phyloP scores from a whole-genome alignment of 2,113 vertebrate genomes.

The Trichechus manatus region DNA sequence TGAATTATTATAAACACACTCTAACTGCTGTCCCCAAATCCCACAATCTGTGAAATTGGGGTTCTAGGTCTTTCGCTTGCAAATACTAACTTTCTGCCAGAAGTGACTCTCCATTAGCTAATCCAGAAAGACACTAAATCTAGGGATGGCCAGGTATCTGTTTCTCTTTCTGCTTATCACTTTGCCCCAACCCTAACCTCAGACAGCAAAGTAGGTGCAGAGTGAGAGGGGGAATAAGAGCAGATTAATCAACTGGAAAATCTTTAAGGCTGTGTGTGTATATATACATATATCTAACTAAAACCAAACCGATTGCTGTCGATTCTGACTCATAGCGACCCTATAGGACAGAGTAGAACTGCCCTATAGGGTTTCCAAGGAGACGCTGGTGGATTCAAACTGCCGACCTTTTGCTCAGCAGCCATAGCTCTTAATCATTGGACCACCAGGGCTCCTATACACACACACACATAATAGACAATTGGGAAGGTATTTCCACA shows the following conservation, averaged over 20 bases:
- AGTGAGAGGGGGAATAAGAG: neutral
- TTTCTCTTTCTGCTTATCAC: neutral
- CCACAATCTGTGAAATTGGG: no score
- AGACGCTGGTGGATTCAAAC: no score
- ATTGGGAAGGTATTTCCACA: neutral
- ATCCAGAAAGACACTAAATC: neutral
- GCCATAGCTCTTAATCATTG: no score
- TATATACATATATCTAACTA: no score
- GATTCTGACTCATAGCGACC: no score
- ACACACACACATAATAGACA: no score
- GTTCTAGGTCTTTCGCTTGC: neutral
- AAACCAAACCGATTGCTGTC: no score
- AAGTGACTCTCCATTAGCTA: neutral
- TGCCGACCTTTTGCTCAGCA: no score
- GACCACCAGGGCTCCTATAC: no score
- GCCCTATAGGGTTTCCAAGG: no score
- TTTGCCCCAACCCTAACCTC: neutral
- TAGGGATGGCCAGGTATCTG: neutral
- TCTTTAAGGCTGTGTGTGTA: neutral
- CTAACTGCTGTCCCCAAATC: no score
- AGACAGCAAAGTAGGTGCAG: neutral
- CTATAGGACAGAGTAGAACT: no score
- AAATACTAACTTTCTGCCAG: neutral
- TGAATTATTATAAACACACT: neutral
- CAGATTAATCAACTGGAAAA: neutral